phyloP scores from a whole-genome alignment of 1,140 invertebrate species.

The Mamestra configurata region DNA sequence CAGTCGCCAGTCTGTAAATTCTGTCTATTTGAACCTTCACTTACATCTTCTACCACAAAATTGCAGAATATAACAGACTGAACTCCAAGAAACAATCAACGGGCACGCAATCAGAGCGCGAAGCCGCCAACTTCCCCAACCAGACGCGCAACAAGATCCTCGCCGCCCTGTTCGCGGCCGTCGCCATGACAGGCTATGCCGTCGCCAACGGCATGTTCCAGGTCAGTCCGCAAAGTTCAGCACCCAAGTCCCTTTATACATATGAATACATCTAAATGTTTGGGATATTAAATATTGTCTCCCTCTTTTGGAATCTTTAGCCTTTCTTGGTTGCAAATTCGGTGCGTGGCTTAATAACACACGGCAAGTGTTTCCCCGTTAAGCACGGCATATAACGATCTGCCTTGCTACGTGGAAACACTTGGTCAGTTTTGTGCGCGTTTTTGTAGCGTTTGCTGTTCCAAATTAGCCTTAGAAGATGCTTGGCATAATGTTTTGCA shows the following conservation, averaged over 20 bases:
- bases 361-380: too few relatives aligned
- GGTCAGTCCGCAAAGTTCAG: constrained; percentile 62
- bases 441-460: too few relatives aligned
- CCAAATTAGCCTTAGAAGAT: too few relatives aligned
- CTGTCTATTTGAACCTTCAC: too few relatives aligned
- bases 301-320: too few relatives aligned
- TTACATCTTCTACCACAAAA: background rate
- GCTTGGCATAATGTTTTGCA: too few relatives aligned
- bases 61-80: constrained; percentile 77
- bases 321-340: too few relatives aligned
- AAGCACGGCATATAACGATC: too few relatives aligned
- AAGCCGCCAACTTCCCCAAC: constrained; percentile 79
- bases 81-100: constrained; percentile 80
- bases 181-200: constrained; percentile 85
- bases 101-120: constrained; percentile 76
- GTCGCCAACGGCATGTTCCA: constrained; percentile 85
- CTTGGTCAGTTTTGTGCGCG: too few relatives aligned
- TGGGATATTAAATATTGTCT: background rate
- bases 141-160: constrained; percentile 82
- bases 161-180: constrained; percentile 79
- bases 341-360: too few relatives aligned
- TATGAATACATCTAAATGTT: background rate
- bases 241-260: background rate
- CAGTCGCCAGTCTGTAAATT: too few relatives aligned
- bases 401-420: too few relatives aligned